Evolutionary conservation across 1,140 invertebrate genomes (phyloP).

Genomic region (Rhyacophila brunnea): DNA sequence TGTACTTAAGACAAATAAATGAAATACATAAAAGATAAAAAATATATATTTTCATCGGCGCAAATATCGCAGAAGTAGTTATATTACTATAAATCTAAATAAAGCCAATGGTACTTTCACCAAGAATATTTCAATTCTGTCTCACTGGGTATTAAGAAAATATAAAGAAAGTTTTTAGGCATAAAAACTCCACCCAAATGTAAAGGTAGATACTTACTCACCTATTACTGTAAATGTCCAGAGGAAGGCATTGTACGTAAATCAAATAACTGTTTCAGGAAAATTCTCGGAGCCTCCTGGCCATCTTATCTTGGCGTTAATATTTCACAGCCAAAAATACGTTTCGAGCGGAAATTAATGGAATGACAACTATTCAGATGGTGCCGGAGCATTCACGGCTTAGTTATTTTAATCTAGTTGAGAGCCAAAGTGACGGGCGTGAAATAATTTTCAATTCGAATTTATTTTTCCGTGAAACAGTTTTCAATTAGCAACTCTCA

Average conservation of each 20-base stretch:
- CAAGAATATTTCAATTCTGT: too few species aligned
- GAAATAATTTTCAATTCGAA: slow-evolving; percentile 20
- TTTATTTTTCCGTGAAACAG: slow-evolving; percentile 9
- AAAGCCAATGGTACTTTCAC: too few species aligned
- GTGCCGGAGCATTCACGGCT: slow-evolving; percentile 3
- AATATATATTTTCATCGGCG: too few species aligned
- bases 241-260: slow-evolving; percentile 5
- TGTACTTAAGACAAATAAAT: too few species aligned
- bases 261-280: neutral
- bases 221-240: neutral
- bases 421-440: slow-evolving; percentile 10
- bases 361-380: slow-evolving; percentile 6
- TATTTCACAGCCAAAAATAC: slow-evolving; percentile 16
- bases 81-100: too few species aligned
- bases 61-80: too few species aligned
- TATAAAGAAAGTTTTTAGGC: too few species aligned
- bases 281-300: neutral
- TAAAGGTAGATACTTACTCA: too few species aligned
- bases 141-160: too few species aligned
- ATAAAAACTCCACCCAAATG: too few species aligned
- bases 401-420: slow-evolving; percentile 15
- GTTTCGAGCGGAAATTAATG: slow-evolving; percentile 17
- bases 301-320: slow-evolving; percentile 4
- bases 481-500: too few species aligned
- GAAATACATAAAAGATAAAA: too few species aligned